Percentiles rank a stretch among this genome's conserved stretches.
Evolutionary conservation across 2,888 invertebrate species (phyloP).

Genomic region (Seira musarum): DNA sequence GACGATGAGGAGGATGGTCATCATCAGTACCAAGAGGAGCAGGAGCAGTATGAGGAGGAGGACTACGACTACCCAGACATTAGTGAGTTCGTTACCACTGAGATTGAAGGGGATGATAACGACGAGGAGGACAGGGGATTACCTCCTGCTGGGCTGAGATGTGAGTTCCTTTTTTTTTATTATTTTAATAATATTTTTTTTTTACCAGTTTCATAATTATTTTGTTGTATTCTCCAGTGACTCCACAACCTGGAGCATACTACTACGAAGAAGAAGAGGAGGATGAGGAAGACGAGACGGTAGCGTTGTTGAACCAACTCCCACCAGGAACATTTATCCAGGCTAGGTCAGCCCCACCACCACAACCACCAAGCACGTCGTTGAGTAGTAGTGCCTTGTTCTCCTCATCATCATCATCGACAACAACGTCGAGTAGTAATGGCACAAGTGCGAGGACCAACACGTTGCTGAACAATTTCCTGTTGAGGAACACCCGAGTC

Average conservation of each 20-base stretch:
- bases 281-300: constrained; percentile 17
- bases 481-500: constrained; percentile 12
- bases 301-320: background rate
- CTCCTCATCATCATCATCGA: background rate
- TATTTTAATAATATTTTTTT: background rate
- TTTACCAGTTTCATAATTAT: background rate
- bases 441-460: constrained; percentile 11
- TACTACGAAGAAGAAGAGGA: constrained; percentile 9
- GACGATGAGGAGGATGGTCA: constrained; percentile 5
- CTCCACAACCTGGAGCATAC: constrained; percentile 40
- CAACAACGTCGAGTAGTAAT: background rate
- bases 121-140: constrained; percentile 53
- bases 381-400: background rate
- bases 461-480: constrained; percentile 28
- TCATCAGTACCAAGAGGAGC: background rate
- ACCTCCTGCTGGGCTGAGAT: constrained; percentile 33
- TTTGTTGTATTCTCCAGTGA: constrained; percentile 12
- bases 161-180: constrained; percentile 12
- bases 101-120: constrained; percentile 43
- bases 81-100: constrained; percentile 47
- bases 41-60: constrained; percentile 18
- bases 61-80: constrained; percentile 53
- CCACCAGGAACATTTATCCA: constrained; percentile 35
- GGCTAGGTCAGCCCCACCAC: background rate
- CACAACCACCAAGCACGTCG: background rate